phyloP scores from a whole-genome alignment of 2,113 vertebrate genomes.

The Physeter macrocephalus region DNA sequence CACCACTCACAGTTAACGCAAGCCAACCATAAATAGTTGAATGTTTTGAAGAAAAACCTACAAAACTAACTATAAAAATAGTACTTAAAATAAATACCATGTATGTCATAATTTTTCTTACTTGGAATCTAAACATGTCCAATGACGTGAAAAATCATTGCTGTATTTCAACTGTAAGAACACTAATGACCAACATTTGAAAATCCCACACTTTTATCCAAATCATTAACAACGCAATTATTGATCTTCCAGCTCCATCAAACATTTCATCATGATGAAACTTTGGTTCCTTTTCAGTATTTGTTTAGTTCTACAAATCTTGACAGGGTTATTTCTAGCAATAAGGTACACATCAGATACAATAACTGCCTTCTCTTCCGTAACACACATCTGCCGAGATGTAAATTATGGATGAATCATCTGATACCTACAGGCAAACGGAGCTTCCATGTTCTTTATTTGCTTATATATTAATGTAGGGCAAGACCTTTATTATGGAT shows the following conservation, averaged over 20 bases:
- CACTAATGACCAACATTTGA: slow-evolving; percentile 15
- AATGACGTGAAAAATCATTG: background rate
- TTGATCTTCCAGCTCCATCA: background rate
- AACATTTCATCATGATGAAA: background rate
- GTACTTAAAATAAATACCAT: background rate
- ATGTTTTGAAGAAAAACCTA: background rate
- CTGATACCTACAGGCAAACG: too few relatives aligned
- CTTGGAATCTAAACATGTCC: background rate
- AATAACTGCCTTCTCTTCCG: slow-evolving; percentile 15
- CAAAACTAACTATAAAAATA: background rate
- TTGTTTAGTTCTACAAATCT: background rate
- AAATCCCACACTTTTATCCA: slow-evolving; percentile 41
- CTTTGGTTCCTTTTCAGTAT: background rate
- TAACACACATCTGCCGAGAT: slow-evolving; percentile 22
- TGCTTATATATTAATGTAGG: background rate
- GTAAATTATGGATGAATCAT: background rate
- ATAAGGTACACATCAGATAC: slow-evolving; percentile 61
- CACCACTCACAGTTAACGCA: background rate
- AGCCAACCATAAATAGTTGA: background rate
- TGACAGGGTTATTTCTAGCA: slow-evolving; percentile 33
- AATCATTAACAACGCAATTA: background rate
- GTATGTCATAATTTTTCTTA: background rate
- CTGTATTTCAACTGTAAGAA: background rate
- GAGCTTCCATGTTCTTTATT: background rate
- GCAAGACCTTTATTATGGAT: background rate